Percentiles rank a stretch among this genome's conserved stretches.
Conservation (phyloP, 2,113 vertebrate genomes). For the Nematolebias whitei region DNA sequence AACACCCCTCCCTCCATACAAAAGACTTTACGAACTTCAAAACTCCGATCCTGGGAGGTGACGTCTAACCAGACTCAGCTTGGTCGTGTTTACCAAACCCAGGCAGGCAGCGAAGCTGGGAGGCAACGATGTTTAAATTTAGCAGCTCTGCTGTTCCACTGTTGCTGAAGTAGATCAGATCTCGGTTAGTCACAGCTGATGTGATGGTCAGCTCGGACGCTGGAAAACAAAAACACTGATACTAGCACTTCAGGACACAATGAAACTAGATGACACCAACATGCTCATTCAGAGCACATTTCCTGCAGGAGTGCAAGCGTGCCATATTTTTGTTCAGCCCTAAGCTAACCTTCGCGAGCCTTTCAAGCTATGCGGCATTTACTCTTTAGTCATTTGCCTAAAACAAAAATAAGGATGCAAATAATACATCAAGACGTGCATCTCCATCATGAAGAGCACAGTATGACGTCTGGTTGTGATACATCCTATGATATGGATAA, state of each 20-base stretch:
- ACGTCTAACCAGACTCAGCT: slow-evolving; percentile 9
- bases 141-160: neutral
- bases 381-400: neutral
- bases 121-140: slow-evolving; percentile 10
- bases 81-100: slow-evolving; percentile 14
- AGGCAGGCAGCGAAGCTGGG: neutral
- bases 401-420: too few species aligned
- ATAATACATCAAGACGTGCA: neutral
- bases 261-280: neutral
- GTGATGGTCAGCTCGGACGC: neutral
- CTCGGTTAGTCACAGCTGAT: neutral
- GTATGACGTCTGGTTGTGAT: too few species aligned
- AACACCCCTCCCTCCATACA: neutral
- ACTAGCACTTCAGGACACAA: neutral
- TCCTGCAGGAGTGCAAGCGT: neutral
- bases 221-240: neutral
- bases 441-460: too few species aligned
- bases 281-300: neutral
- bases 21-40: slow-evolving; percentile 29
- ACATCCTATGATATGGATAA: too few species aligned
- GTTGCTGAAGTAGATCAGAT: neutral
- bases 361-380: neutral
- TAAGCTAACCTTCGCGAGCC: neutral
- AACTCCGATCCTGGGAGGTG: slow-evolving; percentile 40
- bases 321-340: neutral